Evolutionary conservation across 2,113 vertebrate genomes (phyloP).

Genomic region (Hippoglossus stenolepis): DNA sequence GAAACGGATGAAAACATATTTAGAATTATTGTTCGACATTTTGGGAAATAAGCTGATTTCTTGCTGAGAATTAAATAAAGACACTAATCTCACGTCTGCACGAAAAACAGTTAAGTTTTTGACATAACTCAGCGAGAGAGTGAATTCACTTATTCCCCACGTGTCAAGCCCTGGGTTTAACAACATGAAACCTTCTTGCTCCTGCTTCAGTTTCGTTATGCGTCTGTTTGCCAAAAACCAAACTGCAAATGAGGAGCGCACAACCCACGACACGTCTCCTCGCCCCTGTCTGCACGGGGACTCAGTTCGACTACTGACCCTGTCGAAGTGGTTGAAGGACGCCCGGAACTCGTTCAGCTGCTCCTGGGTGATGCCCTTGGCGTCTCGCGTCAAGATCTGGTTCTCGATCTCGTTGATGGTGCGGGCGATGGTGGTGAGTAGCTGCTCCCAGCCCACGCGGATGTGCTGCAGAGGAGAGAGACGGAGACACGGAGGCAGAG

Average conservation of each 20-base stretch:
- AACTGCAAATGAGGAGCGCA: background rate
- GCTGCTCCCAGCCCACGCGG: conserved; percentile 98
- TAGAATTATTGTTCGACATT: background rate
- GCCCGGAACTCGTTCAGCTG: conserved; percentile 98
- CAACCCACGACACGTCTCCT: background rate
- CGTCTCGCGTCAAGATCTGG: conserved; percentile 98
- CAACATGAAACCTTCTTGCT: background rate
- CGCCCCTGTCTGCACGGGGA: conserved; percentile 17
- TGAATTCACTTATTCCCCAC: background rate
- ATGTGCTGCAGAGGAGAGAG: conserved; percentile 86
- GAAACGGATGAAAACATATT: background rate
- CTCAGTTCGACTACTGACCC: conserved; percentile 85
- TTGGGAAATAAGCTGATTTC: no score
- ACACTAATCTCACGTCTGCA: no score
- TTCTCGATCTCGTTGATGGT: conserved; percentile 99
- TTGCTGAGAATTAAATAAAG: background rate
- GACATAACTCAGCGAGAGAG: background rate
- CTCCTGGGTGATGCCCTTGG: conserved; percentile 99
- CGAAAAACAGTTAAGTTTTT: background rate
- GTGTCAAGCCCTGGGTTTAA: background rate
- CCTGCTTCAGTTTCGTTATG: background rate
- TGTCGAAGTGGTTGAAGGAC: conserved; percentile 99
- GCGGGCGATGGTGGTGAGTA: conserved; percentile 97
- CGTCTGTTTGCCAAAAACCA: background rate
- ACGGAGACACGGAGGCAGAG: background rate